Base-by-base conservation (phyloP, 1,140 invertebrate species). In the Leptinotarsa defecta region DNA sequence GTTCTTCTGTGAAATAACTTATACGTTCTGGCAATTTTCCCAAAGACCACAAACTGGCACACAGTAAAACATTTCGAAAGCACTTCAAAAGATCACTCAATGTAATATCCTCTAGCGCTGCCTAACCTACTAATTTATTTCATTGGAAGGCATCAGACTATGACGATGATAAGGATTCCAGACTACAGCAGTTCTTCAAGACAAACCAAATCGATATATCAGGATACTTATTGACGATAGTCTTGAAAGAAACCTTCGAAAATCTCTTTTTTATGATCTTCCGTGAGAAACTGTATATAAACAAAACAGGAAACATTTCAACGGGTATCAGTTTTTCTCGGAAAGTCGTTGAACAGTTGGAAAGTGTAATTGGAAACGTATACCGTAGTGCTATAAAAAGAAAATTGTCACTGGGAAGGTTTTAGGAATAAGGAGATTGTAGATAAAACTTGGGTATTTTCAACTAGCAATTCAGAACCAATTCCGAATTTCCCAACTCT, bases 401-500 rank as follows among this genome's bases (percentile, higher is more conserved):
- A 19, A 57, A 57, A 57, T 57, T 57, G 52, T 57, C 52, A 57
- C 52, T 57, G 52, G 17, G n/a, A 57, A 57, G 52, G n/a, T 17
- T 19, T 57, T 19, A 19, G 8, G n/a, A 19, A 57, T 57, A 57
- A 57, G 52, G 52, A 57, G 52, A 57, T 57, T 17, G 52, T 17
- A 57, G 52, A 57, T 57, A 57, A 19, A 19, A 57, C 52, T 57
- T 57, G 52, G 52, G 52, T 15, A 17, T 57, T 19, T 57, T 19
- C 52, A 57, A 57, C 52, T 57, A n/a, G 52, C 52, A 57, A 57
- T 57, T 57, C 8, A 57, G 52, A 57, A 57, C 52, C 52, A 57
- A 57, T 57, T 57, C 52, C 17, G 52, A 57, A 57, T 57, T 57
- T 57, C 13, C 17, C 15, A 19, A 19, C 52, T 57, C n/a, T 57